phyloP scores from a whole-genome alignment of 1,140 invertebrate genomes.

The Drosophila quadrilineata region DNA sequence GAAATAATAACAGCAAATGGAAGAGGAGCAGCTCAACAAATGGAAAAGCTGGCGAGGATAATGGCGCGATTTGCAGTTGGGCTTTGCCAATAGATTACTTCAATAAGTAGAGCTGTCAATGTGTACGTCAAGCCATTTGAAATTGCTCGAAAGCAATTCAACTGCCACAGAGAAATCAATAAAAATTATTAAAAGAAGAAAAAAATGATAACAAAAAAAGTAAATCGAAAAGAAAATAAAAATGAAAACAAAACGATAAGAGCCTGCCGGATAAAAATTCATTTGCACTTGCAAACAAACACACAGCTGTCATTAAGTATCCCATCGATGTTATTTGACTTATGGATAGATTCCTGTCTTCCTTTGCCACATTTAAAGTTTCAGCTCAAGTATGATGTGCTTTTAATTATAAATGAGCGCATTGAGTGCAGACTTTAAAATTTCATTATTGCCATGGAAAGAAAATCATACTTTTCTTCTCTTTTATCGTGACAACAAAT shows the following conservation, averaged over 20 bases:
- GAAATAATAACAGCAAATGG: constrained; percentile 4
- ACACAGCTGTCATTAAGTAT: constrained; percentile 8
- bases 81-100: constrained; percentile 39
- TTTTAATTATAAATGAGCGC: too few species aligned
- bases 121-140: constrained; percentile 24
- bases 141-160: constrained; percentile 37
- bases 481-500: too few species aligned
- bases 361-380: neutral
- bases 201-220: too few species aligned
- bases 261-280: constrained; percentile 11
- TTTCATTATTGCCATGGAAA: too few species aligned
- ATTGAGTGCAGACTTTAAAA: too few species aligned
- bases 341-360: too few species aligned
- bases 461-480: too few species aligned
- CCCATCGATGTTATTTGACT: constrained; percentile 3
- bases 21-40: neutral
- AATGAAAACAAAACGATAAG: neutral
- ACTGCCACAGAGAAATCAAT: constrained; percentile 22
- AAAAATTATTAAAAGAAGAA: constrained; percentile 35
- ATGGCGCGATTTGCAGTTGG: constrained; percentile 36
- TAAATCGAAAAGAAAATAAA: constrained; percentile 5
- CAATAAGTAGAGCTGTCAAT: constrained; percentile 46
- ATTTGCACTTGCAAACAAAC: neutral
- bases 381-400: neutral
- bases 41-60: constrained; percentile 29